Base-by-base conservation (phyloP, 2,888 invertebrate species). In the Cylloceria caligata region DNA sequence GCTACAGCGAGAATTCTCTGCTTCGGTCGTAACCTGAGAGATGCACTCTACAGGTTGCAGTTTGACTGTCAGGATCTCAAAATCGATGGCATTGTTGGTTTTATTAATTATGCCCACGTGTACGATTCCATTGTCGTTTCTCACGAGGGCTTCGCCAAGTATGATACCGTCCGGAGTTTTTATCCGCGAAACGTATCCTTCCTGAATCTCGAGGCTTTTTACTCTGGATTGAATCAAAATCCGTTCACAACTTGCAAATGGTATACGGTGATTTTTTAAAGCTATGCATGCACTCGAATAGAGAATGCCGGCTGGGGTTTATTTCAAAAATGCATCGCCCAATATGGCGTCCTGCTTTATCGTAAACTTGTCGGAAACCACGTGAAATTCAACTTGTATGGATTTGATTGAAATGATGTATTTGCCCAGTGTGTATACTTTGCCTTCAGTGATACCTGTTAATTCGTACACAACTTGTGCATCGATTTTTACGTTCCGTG, bases 311-410 rank as follows among this genome's bases (percentile, higher is more conserved):
- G 55, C 69, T 5, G 47, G 39, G 9, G 47, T 52, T 6, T 30
- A 9, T 24, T 65, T 16, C 7, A 65, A 65, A 30, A 65, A 65
- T 2, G 21, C 45, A 1, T 45, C 45, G 45, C 65, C 45, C n/a
- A 65, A 11, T 47, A 65, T 42, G n/a, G 27, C 65, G 16, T 65
- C 45, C 30, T 69, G 69, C 5, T 36, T 16, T 47, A 69, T 69
- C 5, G 55, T 30, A 13, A 69, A 55, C 2, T 55, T 34, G 36
- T 69, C 19, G 30, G 52, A 34, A 16, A 52, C 55, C 6, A 69
- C 36, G 24, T 69, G 69, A 11, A 69, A 69, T 34, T 47, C 39
- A 13, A 16, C n/a, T 24, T 6, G 47, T 3, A 34, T 13, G 9
- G 27, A 45, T 45, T 65, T 45, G 1, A 65, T 45, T 16, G 4